phyloP scores from a whole-genome alignment of 2,113 vertebrate genomes.

The Odobenus rosmarus region DNA sequence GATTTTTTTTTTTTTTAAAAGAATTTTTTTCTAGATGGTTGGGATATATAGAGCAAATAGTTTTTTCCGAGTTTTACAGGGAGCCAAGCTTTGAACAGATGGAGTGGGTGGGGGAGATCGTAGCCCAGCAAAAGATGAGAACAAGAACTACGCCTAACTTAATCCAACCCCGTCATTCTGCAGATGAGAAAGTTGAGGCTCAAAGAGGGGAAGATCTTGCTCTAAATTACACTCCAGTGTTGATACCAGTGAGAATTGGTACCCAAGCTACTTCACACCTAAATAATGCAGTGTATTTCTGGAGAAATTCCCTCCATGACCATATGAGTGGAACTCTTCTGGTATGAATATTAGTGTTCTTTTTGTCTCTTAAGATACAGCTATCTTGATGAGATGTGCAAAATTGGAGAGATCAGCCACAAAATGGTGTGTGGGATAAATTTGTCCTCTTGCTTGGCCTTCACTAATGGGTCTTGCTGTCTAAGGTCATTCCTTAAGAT shows the following conservation, averaged over 20 bases:
- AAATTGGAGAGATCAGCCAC: neutral
- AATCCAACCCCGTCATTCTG: neutral
- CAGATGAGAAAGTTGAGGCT: neutral
- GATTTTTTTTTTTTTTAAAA: neutral
- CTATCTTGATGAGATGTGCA: neutral
- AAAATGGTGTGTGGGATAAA: neutral
- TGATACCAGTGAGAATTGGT: neutral
- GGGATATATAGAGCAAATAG: neutral
- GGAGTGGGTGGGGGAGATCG: neutral
- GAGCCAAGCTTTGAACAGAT: neutral
- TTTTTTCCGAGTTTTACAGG: neutral
- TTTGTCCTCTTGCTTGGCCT: neutral
- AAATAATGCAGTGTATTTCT: neutral
- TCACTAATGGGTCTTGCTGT: neutral
- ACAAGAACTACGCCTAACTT: neutral
- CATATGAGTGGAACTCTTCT: neutral
- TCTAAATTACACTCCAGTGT: neutral
- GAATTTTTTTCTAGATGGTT: neutral
- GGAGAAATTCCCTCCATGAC: neutral
- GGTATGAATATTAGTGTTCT: neutral
- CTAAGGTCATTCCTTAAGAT: neutral
- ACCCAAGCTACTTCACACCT: neutral
- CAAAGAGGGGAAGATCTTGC: neutral
- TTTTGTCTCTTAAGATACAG: neutral
- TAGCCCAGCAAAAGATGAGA: neutral